These are phyloP conservation scores for Oryzias celebensis DNA, from an alignment of 2,113 vertebrate genomes.

Conservation along the genomic window DNA sequence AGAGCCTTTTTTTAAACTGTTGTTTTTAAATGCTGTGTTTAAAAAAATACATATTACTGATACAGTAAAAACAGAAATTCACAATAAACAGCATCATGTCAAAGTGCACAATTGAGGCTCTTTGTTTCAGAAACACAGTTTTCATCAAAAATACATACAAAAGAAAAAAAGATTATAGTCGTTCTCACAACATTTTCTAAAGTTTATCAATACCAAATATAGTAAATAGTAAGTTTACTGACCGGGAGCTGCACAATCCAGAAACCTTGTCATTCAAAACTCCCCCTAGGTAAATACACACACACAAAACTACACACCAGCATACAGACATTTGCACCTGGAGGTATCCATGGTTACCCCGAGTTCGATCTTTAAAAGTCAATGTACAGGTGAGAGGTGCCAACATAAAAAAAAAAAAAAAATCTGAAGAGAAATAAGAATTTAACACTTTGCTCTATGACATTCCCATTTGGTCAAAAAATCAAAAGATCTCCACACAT, in stretches of 20 bases:
- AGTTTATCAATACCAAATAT: slow-evolving; percentile 51
- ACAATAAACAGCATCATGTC: slow-evolving; percentile 64
- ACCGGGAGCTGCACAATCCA: slow-evolving; percentile 46
- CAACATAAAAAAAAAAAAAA: slow-evolving; percentile 23
- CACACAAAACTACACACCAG: slow-evolving; percentile 26
- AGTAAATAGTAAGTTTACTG: slow-evolving; percentile 62
- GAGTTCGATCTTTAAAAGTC: slow-evolving; percentile 44
- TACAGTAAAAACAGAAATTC: slow-evolving; percentile 68
- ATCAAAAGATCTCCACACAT: slow-evolving; percentile 28
- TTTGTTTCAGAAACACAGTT: slow-evolving; percentile 44
- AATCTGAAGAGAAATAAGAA: slow-evolving; percentile 11
- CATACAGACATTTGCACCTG: slow-evolving; percentile 34
- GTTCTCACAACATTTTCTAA: slow-evolving; percentile 73
- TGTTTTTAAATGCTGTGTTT: slow-evolving; percentile 47
- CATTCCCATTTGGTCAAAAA: slow-evolving; percentile 16
- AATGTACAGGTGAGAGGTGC: slow-evolving; percentile 47
- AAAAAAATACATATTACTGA: slow-evolving; percentile 70
- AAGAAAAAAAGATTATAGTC: slow-evolving; percentile 46
- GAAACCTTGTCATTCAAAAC: slow-evolving; percentile 30
- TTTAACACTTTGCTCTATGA: slow-evolving; percentile 17
- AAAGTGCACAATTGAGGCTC: slow-evolving; percentile 77
- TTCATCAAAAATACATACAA: slow-evolving; percentile 59
- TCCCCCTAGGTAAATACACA: slow-evolving; percentile 19
- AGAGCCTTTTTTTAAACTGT: slow-evolving; percentile 14
- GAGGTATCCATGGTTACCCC: slow-evolving; percentile 63